Evolutionary conservation across 2,113 vertebrate species (phyloP), one percentile per base, ranked within the genome.

Genomic region (Sebastes fasciatus): DNA sequence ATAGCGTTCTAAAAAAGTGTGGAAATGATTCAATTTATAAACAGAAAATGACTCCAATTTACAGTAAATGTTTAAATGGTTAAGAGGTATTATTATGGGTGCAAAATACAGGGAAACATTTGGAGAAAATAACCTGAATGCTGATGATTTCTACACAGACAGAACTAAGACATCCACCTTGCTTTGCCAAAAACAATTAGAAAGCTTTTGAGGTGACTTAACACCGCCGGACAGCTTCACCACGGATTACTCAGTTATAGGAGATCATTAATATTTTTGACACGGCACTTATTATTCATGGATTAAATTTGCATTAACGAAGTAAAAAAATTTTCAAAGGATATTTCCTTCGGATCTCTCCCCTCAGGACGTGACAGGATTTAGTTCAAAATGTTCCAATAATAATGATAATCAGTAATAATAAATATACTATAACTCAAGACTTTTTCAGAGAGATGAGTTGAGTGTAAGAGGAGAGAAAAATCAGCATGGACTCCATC

Each of bases 401-500:
- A 85, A 72, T 70, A 48, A 51, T 55, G 60, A 49, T 52, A 54
- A 42, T 66, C 34, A 40, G 13, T 55, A 8, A 40, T 42, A 26
- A 75, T 2, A 45, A 69, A 58, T 71, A 54, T 4, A 40, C 54
- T 8, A 14, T 10, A 21, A 51, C 16, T 19, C 9, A 3, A 40
- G 43, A 74, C 12, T 42, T 52, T 57, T 71, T 74, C 40, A 14
- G 57, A 69, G 26, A 66, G 10, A 77, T 74, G 84, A 86, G 90
- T 12, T 57, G 58, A 61, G 85, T 82, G 10, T 6, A 62, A 68
- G 75, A 70, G 66, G 2, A 57, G 43, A 68, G 23, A 16, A 52
- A 77, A 90, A 93, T 93, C 94, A 93, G 94, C 91, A 19, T 4
- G 10, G 17, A 54, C 67, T 42, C 67, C 67, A 95, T 97, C 96